Percentiles rank a stretch among this genome's conserved stretches.
phyloP scores from a whole-genome alignment of 2,888 invertebrate species.

The Clivina fossor region DNA sequence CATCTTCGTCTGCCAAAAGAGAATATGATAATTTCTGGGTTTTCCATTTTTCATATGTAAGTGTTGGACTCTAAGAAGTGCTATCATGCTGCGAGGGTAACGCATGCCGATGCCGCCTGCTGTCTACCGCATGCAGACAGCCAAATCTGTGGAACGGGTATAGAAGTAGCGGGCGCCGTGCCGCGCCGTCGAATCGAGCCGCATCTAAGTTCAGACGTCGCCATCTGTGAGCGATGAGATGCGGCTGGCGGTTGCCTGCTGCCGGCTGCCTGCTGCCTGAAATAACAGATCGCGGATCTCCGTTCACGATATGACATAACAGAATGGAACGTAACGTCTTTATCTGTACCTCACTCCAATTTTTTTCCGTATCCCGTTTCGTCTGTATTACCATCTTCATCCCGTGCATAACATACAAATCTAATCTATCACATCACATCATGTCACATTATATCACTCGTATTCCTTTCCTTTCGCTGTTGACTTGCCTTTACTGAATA shows the following conservation, averaged over 20 bases:
- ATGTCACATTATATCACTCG: conserved; percentile 19
- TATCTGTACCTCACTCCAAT: conserved; percentile 15
- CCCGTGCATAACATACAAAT: conserved; percentile 6
- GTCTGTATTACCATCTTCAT: background rate
- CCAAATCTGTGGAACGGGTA: background rate
- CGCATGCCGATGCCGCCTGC: too few species aligned
- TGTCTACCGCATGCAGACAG: background rate
- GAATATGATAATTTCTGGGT: conserved; percentile 23
- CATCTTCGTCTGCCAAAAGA: conserved; percentile 2
- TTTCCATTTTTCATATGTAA: conserved; percentile 20
- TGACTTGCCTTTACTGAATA: conserved; percentile 3
- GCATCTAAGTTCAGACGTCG: conserved; percentile 4
- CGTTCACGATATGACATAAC: conserved; percentile 16
- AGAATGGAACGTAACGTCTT: conserved; percentile 14
- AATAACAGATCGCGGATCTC: conserved; percentile 11
- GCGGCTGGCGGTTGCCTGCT: conserved; percentile 8
- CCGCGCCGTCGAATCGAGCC: background rate
- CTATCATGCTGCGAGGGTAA: background rate
- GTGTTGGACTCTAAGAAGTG: background rate
- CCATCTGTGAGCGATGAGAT: conserved; percentile 30
- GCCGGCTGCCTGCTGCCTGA: background rate
- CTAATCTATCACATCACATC: conserved; percentile 17
- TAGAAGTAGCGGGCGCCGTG: too few species aligned
- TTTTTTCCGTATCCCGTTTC: background rate
- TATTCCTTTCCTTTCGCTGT: background rate